Conservation (phyloP, 2,888 invertebrate species). For the Ephialtes manifestator region DNA sequence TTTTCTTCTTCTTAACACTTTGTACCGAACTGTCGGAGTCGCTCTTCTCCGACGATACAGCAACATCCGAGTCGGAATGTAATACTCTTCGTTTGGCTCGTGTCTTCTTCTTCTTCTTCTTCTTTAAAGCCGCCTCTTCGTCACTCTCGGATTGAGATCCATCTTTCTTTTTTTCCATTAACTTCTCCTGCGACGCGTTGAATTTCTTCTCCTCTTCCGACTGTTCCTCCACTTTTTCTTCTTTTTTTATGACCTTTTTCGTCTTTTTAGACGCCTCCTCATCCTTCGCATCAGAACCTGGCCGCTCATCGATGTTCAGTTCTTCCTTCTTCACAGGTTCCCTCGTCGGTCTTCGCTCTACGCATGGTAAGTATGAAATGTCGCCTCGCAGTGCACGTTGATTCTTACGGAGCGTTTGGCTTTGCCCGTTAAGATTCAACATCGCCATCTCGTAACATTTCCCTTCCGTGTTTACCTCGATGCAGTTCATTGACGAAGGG, state of each 20-base stretch:
- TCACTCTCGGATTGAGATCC: conserved; percentile 67
- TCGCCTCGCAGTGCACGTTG: too few relatives aligned
- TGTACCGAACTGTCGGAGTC: conserved; percentile 62
- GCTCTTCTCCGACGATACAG: conserved; percentile 46
- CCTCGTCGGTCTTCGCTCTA: too few relatives aligned
- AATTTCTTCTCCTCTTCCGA: conserved; percentile 71
- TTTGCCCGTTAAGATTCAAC: too few relatives aligned
- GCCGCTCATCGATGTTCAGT: conserved; percentile 28
- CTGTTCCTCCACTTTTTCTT: conserved; percentile 31
- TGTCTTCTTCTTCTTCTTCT: conserved; percentile 54
- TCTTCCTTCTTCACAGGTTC: too few relatives aligned
- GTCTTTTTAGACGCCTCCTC: conserved; percentile 38
- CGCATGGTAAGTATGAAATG: too few relatives aligned
- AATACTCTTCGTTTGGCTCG: conserved; percentile 62
- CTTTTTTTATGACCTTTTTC: conserved; percentile 42
- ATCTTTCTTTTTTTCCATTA: conserved; percentile 67
- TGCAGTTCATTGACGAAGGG: too few relatives aligned
- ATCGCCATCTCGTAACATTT: too few relatives aligned
- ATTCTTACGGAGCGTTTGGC: too few relatives aligned
- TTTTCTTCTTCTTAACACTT: conserved; percentile 62
- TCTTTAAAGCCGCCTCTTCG: conserved; percentile 2
- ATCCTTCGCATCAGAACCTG: conserved; percentile 36
- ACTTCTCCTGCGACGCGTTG: conserved; percentile 61
- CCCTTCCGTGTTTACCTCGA: too few relatives aligned
- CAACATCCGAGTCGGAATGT: conserved; percentile 65